phyloP scores from a whole-genome alignment of 2,888 invertebrate species.

The Sinohyriopsis cumingii region DNA sequence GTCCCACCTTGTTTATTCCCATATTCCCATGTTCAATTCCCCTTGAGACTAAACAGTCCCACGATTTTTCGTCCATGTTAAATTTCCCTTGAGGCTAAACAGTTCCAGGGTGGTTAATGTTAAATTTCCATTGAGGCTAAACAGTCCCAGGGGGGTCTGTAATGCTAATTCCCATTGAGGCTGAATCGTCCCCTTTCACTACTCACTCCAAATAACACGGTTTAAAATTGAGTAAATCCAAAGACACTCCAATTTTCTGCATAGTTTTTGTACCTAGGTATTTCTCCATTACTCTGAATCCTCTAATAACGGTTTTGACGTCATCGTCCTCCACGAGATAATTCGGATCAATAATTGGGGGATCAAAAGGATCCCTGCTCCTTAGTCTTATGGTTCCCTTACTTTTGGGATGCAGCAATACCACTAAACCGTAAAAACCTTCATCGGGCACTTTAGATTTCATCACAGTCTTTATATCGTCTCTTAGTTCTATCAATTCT shows the following conservation, averaged over 20 bases:
- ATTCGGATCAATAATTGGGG: conserved; percentile 90
- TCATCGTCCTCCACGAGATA: conserved; percentile 79
- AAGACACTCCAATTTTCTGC: conserved; percentile 9
- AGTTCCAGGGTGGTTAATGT: too few relatives aligned
- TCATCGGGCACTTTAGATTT: conserved; percentile 50
- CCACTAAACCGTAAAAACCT: conserved; percentile 17
- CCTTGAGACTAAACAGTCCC: too few relatives aligned
- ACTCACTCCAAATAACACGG: too few relatives aligned
- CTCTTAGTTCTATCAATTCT: conserved; percentile 1
- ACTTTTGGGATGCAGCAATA: conserved; percentile 77
- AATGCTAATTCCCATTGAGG: too few relatives aligned
- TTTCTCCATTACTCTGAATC: conserved; percentile 8
- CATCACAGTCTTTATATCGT: conserved; percentile 4
- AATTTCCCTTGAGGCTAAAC: too few relatives aligned
- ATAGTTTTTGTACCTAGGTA: conserved; percentile 13
- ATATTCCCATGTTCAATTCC: too few relatives aligned
- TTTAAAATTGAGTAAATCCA: conserved; percentile 3
- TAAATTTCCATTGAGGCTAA: too few relatives aligned
- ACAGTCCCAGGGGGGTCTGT: too few relatives aligned
- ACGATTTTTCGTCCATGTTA: too few relatives aligned
- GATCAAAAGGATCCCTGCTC: conserved; percentile 83
- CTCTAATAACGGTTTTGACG: conserved; percentile 19
- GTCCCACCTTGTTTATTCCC: too few relatives aligned
- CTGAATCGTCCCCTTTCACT: too few relatives aligned
- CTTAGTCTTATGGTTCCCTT: conserved; percentile 84